Evolutionary conservation across 2,888 invertebrate species (phyloP).

Genomic region (Himalopsyche tibetana): DNA sequence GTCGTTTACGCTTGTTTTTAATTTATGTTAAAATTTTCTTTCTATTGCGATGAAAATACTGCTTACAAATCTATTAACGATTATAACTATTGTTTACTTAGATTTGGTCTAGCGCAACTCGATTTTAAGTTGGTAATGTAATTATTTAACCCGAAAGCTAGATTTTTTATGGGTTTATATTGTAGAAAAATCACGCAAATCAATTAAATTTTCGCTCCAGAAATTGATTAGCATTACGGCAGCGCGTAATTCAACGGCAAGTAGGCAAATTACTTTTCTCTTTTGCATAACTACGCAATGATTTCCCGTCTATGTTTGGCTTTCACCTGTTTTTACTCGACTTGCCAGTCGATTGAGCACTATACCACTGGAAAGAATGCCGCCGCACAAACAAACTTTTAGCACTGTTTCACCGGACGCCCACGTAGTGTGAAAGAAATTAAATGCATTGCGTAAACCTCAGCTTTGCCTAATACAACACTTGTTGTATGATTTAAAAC

Average conservation of each 20-base stretch:
- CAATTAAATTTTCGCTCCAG: slow-evolving; percentile 11
- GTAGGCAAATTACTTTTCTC: slow-evolving; percentile 10
- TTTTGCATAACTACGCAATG: slow-evolving; percentile 25
- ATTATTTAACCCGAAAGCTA: not conserved
- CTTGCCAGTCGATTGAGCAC: slow-evolving; percentile 52
- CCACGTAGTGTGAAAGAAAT: slow-evolving; percentile 26
- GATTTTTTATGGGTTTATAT: not conserved
- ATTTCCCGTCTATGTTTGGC: slow-evolving; percentile 31
- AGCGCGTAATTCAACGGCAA: not conserved
- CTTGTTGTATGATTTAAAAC: no score
- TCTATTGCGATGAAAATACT: no score
- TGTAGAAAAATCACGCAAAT: not conserved
- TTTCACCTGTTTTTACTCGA: slow-evolving; percentile 53
- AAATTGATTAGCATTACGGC: not conserved
- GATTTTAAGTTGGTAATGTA: not conserved
- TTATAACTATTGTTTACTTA: not conserved
- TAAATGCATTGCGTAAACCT: not conserved
- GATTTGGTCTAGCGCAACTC: not conserved
- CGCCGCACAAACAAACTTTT: not conserved
- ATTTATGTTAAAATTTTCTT: no score
- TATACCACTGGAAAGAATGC: not conserved
- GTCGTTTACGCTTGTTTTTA: no score
- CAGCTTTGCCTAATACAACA: no score
- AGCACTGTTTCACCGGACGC: not conserved
- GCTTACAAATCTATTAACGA: no score